These are phyloP conservation scores for Dicrurus megarhynchus DNA, from an alignment of 2,113 vertebrate species.

Conservation along the genomic window DNA sequence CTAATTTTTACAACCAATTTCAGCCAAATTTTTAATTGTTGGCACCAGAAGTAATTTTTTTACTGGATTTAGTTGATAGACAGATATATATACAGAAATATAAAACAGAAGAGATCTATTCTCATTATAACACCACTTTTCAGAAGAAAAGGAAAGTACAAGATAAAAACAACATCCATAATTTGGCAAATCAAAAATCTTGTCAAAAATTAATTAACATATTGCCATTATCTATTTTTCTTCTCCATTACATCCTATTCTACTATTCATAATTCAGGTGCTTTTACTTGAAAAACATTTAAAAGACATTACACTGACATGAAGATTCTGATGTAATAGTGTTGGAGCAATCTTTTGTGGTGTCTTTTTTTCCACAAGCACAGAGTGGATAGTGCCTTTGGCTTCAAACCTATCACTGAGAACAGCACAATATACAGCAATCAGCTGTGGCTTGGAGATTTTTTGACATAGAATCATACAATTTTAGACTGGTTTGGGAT, in stretches of 20 bases:
- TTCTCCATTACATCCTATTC: not conserved
- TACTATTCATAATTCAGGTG: not conserved
- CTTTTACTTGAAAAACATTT: not conserved
- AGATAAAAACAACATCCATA: not conserved
- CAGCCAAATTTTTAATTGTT: not conserved
- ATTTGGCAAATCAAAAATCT: not conserved
- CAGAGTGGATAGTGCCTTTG: not conserved
- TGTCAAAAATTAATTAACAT: not conserved
- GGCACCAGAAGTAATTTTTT: not conserved
- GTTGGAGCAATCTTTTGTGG: not conserved
- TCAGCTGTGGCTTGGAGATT: not conserved
- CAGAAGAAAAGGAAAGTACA: not conserved
- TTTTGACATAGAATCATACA: not conserved
- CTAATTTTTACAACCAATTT: not conserved
- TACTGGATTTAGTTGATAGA: not conserved
- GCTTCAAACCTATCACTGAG: not conserved
- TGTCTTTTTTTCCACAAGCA: not conserved
- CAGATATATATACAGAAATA: not conserved
- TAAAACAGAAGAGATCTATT: not conserved
- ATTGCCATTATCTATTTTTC: not conserved
- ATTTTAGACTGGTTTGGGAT: not conserved
- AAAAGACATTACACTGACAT: not conserved
- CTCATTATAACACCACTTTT: not conserved
- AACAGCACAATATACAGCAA: not conserved
- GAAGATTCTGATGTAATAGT: not conserved